These are phyloP conservation scores for Dasysyrphus tricinctus DNA, from an alignment of 2,888 invertebrate species.

Conservation along the genomic window DNA sequence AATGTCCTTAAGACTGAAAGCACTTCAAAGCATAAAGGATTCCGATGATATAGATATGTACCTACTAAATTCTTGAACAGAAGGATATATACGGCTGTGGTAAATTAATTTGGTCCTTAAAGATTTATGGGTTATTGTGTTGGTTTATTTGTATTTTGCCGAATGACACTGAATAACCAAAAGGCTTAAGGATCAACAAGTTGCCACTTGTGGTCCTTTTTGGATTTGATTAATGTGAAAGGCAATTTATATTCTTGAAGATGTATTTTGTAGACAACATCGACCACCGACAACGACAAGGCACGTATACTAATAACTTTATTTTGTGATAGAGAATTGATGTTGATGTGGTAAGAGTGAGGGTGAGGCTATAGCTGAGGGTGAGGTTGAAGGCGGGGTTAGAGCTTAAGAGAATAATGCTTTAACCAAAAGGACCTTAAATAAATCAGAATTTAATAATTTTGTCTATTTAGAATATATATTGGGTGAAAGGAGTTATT, in stretches of 20 bases:
- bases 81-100: slow-evolving; percentile 12
- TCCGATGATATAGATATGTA: background rate
- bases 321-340: slow-evolving; percentile 33
- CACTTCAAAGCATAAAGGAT: slow-evolving; percentile 4
- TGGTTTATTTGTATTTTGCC: slow-evolving; percentile 52
- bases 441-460: slow-evolving; percentile 53
- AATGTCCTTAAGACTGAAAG: slow-evolving; percentile 1
- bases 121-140: slow-evolving; percentile 61
- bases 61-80: slow-evolving; percentile 16
- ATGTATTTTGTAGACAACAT: slow-evolving; percentile 40
- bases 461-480: slow-evolving; percentile 20
- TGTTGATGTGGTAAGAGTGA: background rate
- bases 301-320: slow-evolving; percentile 61
- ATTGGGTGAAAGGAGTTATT: slow-evolving; percentile 19
- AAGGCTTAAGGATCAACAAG: slow-evolving; percentile 68
- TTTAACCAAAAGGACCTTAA: slow-evolving; percentile 44
- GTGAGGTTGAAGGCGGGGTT: background rate
- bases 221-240: slow-evolving; percentile 68
- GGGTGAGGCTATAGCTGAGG: background rate
- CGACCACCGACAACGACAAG: background rate
- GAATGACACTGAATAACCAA: slow-evolving; percentile 63
- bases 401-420: slow-evolving; percentile 22
- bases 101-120: slow-evolving; percentile 59
- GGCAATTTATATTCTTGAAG: slow-evolving; percentile 62
- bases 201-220: slow-evolving; percentile 59